Conservation (phyloP, 1,140 invertebrate species). For the Drosophila subpulchrella region DNA sequence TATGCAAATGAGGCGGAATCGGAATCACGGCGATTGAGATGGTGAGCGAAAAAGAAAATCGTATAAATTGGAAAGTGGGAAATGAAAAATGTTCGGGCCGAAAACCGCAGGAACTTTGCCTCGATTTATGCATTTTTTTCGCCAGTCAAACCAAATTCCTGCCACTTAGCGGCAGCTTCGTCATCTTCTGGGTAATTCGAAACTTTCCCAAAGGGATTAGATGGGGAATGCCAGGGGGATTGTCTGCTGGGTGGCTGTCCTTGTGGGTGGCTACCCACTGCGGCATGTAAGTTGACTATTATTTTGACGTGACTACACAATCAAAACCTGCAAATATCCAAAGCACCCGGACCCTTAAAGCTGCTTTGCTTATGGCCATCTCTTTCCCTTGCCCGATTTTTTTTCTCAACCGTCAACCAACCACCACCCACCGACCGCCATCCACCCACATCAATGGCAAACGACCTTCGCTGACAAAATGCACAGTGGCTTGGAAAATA, state of each 20-base stretch:
- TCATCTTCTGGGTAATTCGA: conserved; percentile 60
- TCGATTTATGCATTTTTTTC: conserved; percentile 11
- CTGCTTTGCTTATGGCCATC: conserved; percentile 14
- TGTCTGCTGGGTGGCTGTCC: conserved; percentile 3
- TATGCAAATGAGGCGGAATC: conserved; percentile 67
- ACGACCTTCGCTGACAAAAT: conserved; percentile 73
- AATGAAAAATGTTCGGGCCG: conserved; percentile 42
- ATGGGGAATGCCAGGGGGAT: conserved; percentile 15
- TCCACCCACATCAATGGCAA: conserved; percentile 68
- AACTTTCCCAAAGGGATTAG: conserved; percentile 23
- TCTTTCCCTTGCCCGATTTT: conserved; percentile 3
- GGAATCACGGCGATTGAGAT: neutral
- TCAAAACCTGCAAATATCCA: conserved; percentile 82
- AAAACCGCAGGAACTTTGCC: conserved; percentile 65
- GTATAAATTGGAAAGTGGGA: conserved; percentile 35
- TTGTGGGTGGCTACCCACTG: conserved; percentile 39
- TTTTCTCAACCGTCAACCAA: neutral
- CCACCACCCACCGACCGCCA: neutral
- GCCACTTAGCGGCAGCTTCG: conserved; percentile 72
- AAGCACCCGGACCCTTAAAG: conserved; percentile 33
- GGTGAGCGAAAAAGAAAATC: neutral
- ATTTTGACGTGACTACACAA: conserved; percentile 84
- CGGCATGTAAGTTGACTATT: conserved; percentile 84
- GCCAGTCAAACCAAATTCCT: conserved; percentile 58
- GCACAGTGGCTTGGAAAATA: conserved; percentile 57